Base-by-base conservation (phyloP, 2,888 invertebrate genomes). In the Oxytorus armatus region DNA sequence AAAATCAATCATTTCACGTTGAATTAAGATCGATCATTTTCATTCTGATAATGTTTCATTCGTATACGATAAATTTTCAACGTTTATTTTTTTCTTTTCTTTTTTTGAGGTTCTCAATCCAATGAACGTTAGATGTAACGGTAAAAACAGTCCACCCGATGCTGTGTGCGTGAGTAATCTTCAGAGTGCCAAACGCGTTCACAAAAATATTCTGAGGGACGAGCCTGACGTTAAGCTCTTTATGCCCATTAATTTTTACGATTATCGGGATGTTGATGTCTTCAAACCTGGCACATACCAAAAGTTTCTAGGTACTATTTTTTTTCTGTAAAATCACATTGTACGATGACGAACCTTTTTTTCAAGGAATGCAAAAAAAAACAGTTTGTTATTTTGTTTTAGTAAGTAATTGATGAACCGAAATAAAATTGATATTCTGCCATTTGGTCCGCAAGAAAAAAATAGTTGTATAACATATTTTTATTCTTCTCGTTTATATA, bases 191-290 rank as follows among this genome's bases (percentile, higher is more conserved):
- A 95, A 93, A 85, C 93, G 94, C 53, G 93, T 96, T 10, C 96
- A 96, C 88, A 94, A 94, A 85, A 95, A 94, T 2, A 92, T 96
- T 47, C 92, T 96, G 29, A 95, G 95, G 86, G 96, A 95, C 87
- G 92, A 96, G 79, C 96, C 96, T 0, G 96, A 96, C 88, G 95
- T 96, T 51, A 96, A 96, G 91, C 96, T 96, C 84, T 96, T 96
- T 92, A 92, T 96, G 82, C 96, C 96, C 7, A 96, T 96, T 92
- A 93, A 96, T 85, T 96, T 96, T 91, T 94, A 95, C 88, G 94
- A 96, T 89, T 96, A 96, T 92, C 94, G 94, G 86, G 95, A 95
- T 0, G 95, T 95, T 3, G 36, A 8, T 8, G 10, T 36, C 36
- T 36, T 36, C 36, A 36, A 36, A 8, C 10, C 36, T 7, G 36